These are phyloP conservation scores for Zaprionus camerounensis DNA, from an alignment of 1,140 invertebrate species.

Conservation along the genomic window DNA sequence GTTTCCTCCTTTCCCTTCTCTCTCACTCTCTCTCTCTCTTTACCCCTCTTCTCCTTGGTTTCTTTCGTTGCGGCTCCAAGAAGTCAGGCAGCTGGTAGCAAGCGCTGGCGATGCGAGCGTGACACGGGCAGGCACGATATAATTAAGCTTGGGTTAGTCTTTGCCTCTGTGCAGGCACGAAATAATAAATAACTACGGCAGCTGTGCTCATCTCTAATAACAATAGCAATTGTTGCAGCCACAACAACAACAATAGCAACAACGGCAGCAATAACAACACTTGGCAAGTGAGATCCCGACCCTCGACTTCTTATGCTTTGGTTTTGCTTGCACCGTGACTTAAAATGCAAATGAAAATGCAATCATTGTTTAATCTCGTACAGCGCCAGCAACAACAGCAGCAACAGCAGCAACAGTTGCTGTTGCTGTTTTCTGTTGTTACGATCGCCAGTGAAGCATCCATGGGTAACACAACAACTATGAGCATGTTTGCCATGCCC, in stretches of 20 bases:
- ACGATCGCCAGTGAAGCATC: slow-evolving; percentile 63
- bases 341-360: slow-evolving; percentile 83
- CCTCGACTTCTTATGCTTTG: slow-evolving; percentile 60
- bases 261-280: slow-evolving; percentile 52
- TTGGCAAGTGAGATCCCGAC: slow-evolving; percentile 71
- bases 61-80: background rate
- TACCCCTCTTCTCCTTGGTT: background rate
- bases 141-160: background rate
- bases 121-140: slow-evolving; percentile 27
- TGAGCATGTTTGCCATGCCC: slow-evolving; percentile 70
- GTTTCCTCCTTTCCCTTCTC: slow-evolving; percentile 36
- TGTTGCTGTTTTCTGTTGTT: slow-evolving; percentile 60
- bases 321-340: slow-evolving; percentile 72
- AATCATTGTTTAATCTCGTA: slow-evolving; percentile 82
- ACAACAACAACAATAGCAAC: slow-evolving; percentile 29
- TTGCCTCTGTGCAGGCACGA: background rate
- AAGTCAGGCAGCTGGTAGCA: slow-evolving; percentile 31
- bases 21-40: too few species aligned
- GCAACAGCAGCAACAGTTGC: slow-evolving; percentile 21
- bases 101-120: slow-evolving; percentile 37
- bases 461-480: slow-evolving; percentile 58
- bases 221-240: slow-evolving; percentile 32
- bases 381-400: slow-evolving; percentile 61
- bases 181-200: background rate
- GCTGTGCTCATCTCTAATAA: slow-evolving; percentile 17